Evolutionary conservation across 2,797 vertebrate genomes (phyloP).

Genomic region (Eremophila alpestris): DNA sequence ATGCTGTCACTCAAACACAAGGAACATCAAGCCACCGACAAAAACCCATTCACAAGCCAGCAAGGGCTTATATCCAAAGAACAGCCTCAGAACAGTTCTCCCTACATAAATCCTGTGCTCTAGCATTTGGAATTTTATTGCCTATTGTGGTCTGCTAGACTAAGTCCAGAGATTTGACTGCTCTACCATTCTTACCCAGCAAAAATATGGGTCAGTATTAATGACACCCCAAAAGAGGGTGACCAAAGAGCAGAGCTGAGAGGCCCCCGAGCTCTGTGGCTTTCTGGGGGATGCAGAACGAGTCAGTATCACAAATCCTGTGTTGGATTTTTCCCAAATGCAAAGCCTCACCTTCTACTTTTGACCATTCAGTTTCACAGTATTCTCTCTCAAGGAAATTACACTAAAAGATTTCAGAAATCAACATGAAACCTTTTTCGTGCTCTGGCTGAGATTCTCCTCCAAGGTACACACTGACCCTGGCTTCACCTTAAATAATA

Average conservation of each 20-base stretch:
- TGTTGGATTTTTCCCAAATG: background rate
- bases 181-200: background rate
- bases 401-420: slow-evolving; percentile 11
- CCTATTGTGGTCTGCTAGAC: background rate
- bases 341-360: background rate
- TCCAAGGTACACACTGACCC: background rate
- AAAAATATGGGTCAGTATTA: background rate
- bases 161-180: background rate
- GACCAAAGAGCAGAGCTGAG: background rate
- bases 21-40: background rate
- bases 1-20: background rate
- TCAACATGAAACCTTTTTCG: background rate
- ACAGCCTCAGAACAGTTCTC: background rate
- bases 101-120: background rate
- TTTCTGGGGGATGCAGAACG: background rate
- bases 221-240: too few relatives aligned
- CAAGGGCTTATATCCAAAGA: background rate
- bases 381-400: background rate
- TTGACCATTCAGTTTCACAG: background rate
- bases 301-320: background rate
- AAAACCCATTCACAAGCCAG: background rate
- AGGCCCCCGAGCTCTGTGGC: background rate
- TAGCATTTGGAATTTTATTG: background rate
- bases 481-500: slow-evolving; percentile 28
- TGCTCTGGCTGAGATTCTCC: slow-evolving; percentile 9